Conservation (phyloP, 2,888 invertebrate species). For the Cerastis rubricosa region DNA sequence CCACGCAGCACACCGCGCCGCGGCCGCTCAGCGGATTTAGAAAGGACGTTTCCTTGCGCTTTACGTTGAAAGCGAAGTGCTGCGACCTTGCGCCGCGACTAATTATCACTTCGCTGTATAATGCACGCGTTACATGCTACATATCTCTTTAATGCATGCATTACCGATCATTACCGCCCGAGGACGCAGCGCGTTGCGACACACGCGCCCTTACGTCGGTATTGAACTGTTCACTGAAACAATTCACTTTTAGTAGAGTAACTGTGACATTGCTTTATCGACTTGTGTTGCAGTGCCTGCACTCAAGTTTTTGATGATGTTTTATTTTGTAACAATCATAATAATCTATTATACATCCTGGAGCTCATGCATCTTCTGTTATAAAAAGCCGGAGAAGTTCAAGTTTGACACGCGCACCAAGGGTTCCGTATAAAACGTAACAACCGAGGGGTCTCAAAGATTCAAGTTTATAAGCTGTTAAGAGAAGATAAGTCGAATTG, state of each 20-base stretch:
- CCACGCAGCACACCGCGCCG: neutral
- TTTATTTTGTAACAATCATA: neutral
- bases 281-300: neutral
- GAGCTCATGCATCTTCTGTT: neutral
- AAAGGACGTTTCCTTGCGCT: constrained; percentile 61
- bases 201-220: neutral
- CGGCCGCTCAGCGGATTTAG: constrained; percentile 44
- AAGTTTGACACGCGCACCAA: neutral
- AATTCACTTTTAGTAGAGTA: neutral
- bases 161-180: constrained; percentile 17
- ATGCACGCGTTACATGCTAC: constrained; percentile 8
- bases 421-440: neutral
- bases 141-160: constrained; percentile 28
- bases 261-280: neutral
- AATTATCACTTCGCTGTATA: constrained; percentile 40
- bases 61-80: constrained; percentile 18
- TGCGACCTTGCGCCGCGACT: constrained; percentile 50
- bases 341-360: neutral
- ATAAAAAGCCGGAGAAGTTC: neutral
- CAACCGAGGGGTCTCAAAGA: neutral
- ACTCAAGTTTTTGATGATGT: neutral
- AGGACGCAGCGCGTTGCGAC: constrained; percentile 20
- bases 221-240: neutral
- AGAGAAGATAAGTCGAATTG: neutral
- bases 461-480: neutral